Percentiles rank a stretch among this genome's conserved stretches.
Conservation (phyloP, 2,888 invertebrate genomes). For the Actias luna region DNA sequence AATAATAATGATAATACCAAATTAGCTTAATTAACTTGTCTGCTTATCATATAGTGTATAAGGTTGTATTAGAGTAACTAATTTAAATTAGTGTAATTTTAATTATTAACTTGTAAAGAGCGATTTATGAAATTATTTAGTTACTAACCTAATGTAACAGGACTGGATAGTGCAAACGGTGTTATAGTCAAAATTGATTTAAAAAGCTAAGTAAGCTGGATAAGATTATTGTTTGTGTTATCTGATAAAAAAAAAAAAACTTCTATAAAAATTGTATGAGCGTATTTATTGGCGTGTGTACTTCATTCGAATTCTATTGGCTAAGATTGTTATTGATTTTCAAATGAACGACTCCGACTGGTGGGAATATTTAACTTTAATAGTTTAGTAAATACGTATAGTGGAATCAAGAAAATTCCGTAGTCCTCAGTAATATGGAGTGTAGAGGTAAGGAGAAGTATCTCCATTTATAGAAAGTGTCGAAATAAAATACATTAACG, state of each 20-base stretch:
- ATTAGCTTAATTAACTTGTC: constrained; percentile 44
- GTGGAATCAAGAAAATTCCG: not conserved
- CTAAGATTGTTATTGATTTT: not conserved
- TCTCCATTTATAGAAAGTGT: too few species aligned
- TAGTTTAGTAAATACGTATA: not conserved
- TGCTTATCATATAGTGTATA: constrained; percentile 45
- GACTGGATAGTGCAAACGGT: constrained; percentile 8
- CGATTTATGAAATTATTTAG: constrained; percentile 5
- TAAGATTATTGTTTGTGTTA: not conserved
- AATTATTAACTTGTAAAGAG: constrained; percentile 6
- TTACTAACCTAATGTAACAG: constrained; percentile 7
- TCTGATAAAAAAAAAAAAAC: not conserved
- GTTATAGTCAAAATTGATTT: not conserved
- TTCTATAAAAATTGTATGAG: not conserved
- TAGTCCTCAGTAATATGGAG: too few species aligned
- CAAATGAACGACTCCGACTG: not conserved
- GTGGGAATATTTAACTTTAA: not conserved
- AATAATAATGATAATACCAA: constrained; percentile 46
- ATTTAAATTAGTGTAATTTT: constrained; percentile 30
- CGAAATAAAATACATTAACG: too few species aligned
- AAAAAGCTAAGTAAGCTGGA: not conserved
- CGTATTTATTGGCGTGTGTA: constrained; percentile 16
- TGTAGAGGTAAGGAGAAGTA: too few species aligned
- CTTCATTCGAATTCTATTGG: not conserved
- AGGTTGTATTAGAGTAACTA: constrained; percentile 26